A percentile compares a stretch with the other conserved stretches of the same genome.
These are phyloP conservation scores for Palythoa grandis DNA, from an alignment of 92 coral and sea anemone genomes.

Conservation along the genomic window DNA sequence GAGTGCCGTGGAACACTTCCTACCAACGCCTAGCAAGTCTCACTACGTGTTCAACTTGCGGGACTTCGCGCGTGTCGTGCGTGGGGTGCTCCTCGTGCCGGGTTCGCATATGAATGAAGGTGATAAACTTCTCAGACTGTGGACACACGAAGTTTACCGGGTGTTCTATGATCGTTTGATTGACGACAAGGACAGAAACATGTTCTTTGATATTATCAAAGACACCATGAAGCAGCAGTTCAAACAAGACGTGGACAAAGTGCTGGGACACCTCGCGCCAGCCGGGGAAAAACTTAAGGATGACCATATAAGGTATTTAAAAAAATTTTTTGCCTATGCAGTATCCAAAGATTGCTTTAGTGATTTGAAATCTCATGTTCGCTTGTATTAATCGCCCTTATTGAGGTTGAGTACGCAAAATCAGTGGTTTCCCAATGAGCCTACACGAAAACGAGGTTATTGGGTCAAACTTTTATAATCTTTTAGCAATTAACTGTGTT, in stretches of 20 bases:
- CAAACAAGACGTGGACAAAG: slow-evolving; percentile 89
- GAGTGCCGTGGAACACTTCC: slow-evolving; percentile 94
- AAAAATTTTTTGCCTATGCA: not conserved
- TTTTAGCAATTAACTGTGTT: too few relatives aligned
- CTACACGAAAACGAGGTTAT: too few relatives aligned
- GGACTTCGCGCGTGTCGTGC: slow-evolving; percentile 98
- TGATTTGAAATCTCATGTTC: not conserved
- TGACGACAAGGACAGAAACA: slow-evolving; percentile 86
- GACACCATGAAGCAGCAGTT: slow-evolving; percentile 89
- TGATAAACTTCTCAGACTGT: slow-evolving; percentile 92
- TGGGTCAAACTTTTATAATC: too few relatives aligned
- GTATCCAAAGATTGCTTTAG: not conserved
- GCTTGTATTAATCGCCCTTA: too few relatives aligned
- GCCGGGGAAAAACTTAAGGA: slow-evolving; percentile 93
- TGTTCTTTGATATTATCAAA: slow-evolving; percentile 96
- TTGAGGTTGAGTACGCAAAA: too few relatives aligned
- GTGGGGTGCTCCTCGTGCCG: slow-evolving; percentile 97
- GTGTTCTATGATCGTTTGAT: slow-evolving; percentile 96
- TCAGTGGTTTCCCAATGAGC: too few relatives aligned
- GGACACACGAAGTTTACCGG: slow-evolving; percentile 98
- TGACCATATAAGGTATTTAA: slow-evolving; percentile 83
- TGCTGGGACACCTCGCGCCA: slow-evolving; percentile 85
- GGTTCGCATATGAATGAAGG: slow-evolving; percentile 92
- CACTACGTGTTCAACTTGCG: slow-evolving; percentile 99
- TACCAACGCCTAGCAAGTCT: slow-evolving; percentile 97